These are phyloP conservation scores for Drosophila seguyi DNA, from an alignment of 1,140 invertebrate genomes.

Conservation along the genomic window DNA sequence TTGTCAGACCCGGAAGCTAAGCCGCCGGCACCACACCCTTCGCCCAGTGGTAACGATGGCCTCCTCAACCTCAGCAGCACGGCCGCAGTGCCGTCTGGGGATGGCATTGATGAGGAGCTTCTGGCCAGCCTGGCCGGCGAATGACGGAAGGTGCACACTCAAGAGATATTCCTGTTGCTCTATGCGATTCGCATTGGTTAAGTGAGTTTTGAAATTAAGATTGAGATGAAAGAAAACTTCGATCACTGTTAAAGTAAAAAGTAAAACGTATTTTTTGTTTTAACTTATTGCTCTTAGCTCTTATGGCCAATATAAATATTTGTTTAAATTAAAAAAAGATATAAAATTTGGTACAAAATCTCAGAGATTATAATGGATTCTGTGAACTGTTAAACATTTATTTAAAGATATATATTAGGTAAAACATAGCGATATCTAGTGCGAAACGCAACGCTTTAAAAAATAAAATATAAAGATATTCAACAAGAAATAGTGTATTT, in stretches of 20 bases:
- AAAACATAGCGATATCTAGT: slow-evolving; percentile 33
- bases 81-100: slow-evolving; percentile 20
- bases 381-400: slow-evolving; percentile 13
- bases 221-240: not conserved
- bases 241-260: slow-evolving; percentile 3
- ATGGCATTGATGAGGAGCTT: slow-evolving; percentile 73
- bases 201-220: slow-evolving; percentile 4
- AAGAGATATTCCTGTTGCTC: slow-evolving; percentile 42
- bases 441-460: slow-evolving; percentile 26
- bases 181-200: slow-evolving; percentile 30
- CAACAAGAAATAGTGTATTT: not conserved
- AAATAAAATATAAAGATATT: slow-evolving; percentile 27
- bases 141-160: slow-evolving; percentile 37
- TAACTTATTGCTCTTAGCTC: slow-evolving; percentile 1
- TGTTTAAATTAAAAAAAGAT: slow-evolving; percentile 25
- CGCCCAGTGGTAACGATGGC: slow-evolving; percentile 28
- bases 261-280: too few species aligned
- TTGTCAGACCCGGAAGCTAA: slow-evolving; percentile 15
- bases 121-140: slow-evolving; percentile 71
- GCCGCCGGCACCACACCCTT: slow-evolving; percentile 19
- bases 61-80: slow-evolving; percentile 41
- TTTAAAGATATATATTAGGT: slow-evolving; percentile 32
- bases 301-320: slow-evolving; percentile 6
- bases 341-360: slow-evolving; percentile 56
- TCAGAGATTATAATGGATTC: slow-evolving; percentile 40